phyloP scores from a whole-genome alignment of 2,888 invertebrate genomes.

The Rugalucina vietnamica region DNA sequence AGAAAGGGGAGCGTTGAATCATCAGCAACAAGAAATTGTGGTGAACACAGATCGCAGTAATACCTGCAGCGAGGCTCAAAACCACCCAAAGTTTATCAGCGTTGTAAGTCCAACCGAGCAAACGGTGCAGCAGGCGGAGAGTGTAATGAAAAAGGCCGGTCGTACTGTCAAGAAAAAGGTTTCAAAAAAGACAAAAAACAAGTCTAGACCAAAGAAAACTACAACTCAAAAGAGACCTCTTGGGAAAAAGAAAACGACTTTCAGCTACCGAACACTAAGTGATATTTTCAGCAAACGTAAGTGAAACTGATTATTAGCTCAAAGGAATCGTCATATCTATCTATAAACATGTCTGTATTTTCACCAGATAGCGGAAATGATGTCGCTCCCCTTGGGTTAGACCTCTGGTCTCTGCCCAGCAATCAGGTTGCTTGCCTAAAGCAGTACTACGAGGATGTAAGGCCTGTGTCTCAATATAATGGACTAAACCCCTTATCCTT shows the following conservation, averaged over 20 bases:
- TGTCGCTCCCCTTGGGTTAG: neutral
- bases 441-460: conserved; percentile 13
- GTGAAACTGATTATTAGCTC: neutral
- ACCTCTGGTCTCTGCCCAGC: neutral
- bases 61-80: neutral
- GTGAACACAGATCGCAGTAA: neutral
- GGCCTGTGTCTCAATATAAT: neutral
- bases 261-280: conserved; percentile 3
- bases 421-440: conserved; percentile 9
- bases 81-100: neutral
- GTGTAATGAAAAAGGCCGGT: conserved; percentile 8
- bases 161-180: neutral
- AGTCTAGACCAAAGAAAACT: neutral
- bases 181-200: neutral
- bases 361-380: conserved; percentile 16
- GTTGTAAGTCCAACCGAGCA: conserved; percentile 6
- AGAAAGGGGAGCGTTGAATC: neutral
- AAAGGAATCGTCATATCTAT: neutral
- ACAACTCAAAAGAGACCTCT: neutral
- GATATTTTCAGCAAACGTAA: conserved; percentile 8
- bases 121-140: neutral
- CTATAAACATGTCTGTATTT: conserved; percentile 6
- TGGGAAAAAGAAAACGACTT: neutral
- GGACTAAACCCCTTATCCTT: neutral
- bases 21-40: neutral